Percentiles rank a stretch among this genome's conserved stretches.
These are phyloP conservation scores for Hippocampus kuda DNA, from an alignment of 2,797 vertebrate species.

Conservation along the genomic window DNA sequence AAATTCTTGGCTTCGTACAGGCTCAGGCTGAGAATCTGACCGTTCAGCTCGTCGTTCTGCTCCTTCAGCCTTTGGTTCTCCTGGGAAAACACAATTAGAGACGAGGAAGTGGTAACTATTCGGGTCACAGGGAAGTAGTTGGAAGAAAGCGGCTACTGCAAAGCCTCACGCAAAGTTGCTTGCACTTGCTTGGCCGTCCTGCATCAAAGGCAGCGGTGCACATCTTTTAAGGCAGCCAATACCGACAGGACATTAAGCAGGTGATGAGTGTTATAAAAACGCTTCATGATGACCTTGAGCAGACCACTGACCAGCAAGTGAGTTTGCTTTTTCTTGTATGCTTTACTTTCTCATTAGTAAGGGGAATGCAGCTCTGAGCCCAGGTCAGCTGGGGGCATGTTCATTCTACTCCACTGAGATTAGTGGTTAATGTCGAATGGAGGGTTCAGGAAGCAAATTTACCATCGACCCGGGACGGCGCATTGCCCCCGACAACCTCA, in stretches of 20 bases:
- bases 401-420: constrained; percentile 45
- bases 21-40: constrained; percentile 92
- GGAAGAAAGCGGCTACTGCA: constrained; percentile 20
- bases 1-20: constrained; percentile 92
- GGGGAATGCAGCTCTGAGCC: constrained; percentile 36
- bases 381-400: constrained; percentile 23
- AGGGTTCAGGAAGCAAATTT: constrained; percentile 55
- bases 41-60: constrained; percentile 91
- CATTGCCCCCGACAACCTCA: constrained; percentile 60
- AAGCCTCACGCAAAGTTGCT: constrained; percentile 32
- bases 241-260: constrained; percentile 39
- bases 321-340: constrained; percentile 31
- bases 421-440: constrained; percentile 60
- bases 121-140: neutral
- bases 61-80: constrained; percentile 92
- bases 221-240: constrained; percentile 37
- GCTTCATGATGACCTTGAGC: constrained; percentile 30
- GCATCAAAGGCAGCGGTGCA: constrained; percentile 38
- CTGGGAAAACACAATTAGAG: constrained; percentile 38
- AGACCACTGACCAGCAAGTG: constrained; percentile 28
- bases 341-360: constrained; percentile 20
- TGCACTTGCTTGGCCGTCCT: constrained; percentile 21
- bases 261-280: constrained; percentile 58
- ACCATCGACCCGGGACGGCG: constrained; percentile 62
- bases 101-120: constrained; percentile 6